Evolutionary conservation across 2,888 invertebrate species (phyloP), one percentile per base, ranked within the genome.

Genomic region (Caenorhabditis sp.): DNA sequence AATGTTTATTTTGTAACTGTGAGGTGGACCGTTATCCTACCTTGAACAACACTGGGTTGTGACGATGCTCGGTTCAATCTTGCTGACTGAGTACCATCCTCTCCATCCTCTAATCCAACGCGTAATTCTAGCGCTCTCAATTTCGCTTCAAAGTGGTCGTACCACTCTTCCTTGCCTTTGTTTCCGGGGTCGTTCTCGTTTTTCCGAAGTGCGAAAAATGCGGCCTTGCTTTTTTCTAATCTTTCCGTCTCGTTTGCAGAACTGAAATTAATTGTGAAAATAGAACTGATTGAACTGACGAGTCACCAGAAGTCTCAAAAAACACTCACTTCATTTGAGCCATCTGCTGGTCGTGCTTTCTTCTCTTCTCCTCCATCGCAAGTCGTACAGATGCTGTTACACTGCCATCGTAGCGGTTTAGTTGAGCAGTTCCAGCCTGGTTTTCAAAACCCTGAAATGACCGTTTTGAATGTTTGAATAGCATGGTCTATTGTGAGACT

Each of bases 341-440:
- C 76, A 87, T 86, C 75, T 88, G 87, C 75, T 86, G 84, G 61
- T 91, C 90, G 77, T 90, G 89, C 35, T 89, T 87, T 22, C 91
- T 77, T 47, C 91, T 74, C 74, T 91, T 91, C 75, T 91, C 91
- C 74, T 91, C 91, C 68, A 92, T 85, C 1, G 89, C 90, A 74
- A 92, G 64, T 31, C 91, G 84, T 28, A 92, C 87, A n/a, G 88
- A 88, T 22, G 90, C 88, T n/a, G 85, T 77, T 28, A 68, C 82
- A 82, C 77, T 82, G 28, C 82, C 82, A 49, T 82, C 82, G 44
- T 82, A 82, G 2, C 76, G 66, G 31, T 70, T 72, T 5, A 82
- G 72, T 56, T 76, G 76, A 26, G 76, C 76, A 10, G 82, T 77
- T 41, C 82, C 82, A 14, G 76, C 70, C 61, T 82, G 82, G 28